Evolutionary conservation across 1,140 invertebrate genomes (phyloP).

Genomic region (Drosophila pallidifrons): DNA sequence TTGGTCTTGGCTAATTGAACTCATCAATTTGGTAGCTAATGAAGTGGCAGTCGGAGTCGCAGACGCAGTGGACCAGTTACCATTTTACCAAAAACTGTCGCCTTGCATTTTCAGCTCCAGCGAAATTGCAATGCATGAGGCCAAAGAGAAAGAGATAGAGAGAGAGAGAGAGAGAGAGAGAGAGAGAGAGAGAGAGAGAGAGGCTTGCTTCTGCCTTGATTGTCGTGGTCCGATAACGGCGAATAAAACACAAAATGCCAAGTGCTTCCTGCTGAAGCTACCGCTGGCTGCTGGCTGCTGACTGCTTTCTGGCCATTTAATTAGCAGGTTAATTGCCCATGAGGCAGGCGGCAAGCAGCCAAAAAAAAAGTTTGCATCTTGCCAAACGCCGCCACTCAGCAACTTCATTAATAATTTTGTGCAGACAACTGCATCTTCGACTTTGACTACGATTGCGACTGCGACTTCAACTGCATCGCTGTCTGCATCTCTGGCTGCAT

Average conservation of each 20-base stretch:
- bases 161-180: too few relatives aligned
- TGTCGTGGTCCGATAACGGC: slow-evolving; percentile 58
- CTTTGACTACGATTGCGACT: neutral
- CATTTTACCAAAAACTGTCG: slow-evolving; percentile 65
- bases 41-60: slow-evolving; percentile 60
- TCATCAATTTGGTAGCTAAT: slow-evolving; percentile 81
- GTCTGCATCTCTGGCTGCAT: slow-evolving; percentile 55
- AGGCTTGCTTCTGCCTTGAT: slow-evolving; percentile 26
- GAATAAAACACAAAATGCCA: slow-evolving; percentile 66
- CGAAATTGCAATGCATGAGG: slow-evolving; percentile 64
- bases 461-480: slow-evolving; percentile 15
- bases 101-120: slow-evolving; percentile 66
- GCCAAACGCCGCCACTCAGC: slow-evolving; percentile 42
- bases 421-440: slow-evolving; percentile 3
- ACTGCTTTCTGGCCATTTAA: slow-evolving; percentile 59
- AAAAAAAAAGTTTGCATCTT: slow-evolving; percentile 38
- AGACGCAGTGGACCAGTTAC: slow-evolving; percentile 31
- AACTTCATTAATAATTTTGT: slow-evolving; percentile 76
- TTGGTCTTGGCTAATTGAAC: slow-evolving; percentile 76
- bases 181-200: neutral
- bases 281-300: slow-evolving; percentile 39
- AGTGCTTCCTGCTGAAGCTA: slow-evolving; percentile 70
- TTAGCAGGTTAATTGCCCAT: slow-evolving; percentile 78
- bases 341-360: slow-evolving; percentile 49
- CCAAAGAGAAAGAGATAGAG: neutral